These are phyloP conservation scores for Coturnix japonica DNA, from an alignment of 2,113 vertebrate genomes.

Conservation along the genomic window DNA sequence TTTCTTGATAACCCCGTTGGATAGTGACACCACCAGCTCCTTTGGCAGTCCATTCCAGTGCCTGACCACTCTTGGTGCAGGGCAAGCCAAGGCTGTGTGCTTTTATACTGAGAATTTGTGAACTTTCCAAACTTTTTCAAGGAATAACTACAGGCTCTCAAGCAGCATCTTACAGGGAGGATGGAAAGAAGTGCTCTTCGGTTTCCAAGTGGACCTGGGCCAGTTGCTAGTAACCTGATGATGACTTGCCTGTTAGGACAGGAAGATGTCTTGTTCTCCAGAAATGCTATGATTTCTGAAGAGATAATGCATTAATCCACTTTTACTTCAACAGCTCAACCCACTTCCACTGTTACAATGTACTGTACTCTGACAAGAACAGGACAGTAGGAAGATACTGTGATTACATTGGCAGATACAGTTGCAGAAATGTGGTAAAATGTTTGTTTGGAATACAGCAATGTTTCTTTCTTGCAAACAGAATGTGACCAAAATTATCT, in stretches of 20 bases:
- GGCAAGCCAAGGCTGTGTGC: background rate
- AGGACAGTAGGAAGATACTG: background rate
- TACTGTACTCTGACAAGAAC: background rate
- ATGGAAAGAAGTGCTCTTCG: background rate
- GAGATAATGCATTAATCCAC: background rate
- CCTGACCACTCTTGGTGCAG: no score
- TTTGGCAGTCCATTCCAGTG: no score
- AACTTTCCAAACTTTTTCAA: background rate
- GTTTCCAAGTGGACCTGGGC: background rate
- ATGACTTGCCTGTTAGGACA: background rate
- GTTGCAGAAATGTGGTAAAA: fast-evolving
- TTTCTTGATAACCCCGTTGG: no score
- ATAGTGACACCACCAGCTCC: no score
- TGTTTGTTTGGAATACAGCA: background rate
- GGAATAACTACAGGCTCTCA: background rate
- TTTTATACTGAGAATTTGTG: background rate
- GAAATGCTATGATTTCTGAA: background rate
- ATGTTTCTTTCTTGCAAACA: background rate
- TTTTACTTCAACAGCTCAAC: background rate
- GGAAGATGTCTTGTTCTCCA: background rate
- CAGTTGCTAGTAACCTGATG: background rate
- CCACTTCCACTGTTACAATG: background rate
- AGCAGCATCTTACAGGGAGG: background rate
- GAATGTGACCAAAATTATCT: background rate
- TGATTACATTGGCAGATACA: background rate